A percentile compares a stretch with the other conserved stretches of the same genome.
These are phyloP conservation scores for Drosophila pachea DNA, from an alignment of 1,140 invertebrate species.

Conservation along the genomic window DNA sequence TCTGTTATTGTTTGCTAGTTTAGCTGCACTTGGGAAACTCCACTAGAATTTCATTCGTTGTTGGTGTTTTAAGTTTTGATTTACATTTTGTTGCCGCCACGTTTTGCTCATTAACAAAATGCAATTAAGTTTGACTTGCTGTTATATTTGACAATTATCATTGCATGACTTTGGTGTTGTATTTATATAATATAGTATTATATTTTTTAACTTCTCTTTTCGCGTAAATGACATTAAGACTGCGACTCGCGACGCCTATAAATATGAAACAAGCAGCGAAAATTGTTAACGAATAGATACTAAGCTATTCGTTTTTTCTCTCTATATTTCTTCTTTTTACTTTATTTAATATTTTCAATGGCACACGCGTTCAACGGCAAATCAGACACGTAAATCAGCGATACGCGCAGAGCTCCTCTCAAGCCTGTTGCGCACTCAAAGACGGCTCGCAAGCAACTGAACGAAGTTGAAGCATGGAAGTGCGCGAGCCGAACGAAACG, in stretches of 20 bases:
- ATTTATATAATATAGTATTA: constrained; percentile 10
- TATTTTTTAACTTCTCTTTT: constrained; percentile 11
- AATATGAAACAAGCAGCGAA: constrained; percentile 31
- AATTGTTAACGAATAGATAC: constrained; percentile 1
- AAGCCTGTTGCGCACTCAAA: constrained; percentile 66
- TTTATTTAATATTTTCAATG: constrained; percentile 7
- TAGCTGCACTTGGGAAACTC: constrained; percentile 32
- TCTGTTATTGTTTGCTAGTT: constrained; percentile 8
- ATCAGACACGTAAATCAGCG: constrained; percentile 34
- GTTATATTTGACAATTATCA: constrained; percentile 53
- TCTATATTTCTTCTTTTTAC: background rate
- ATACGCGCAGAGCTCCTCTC: constrained; percentile 43
- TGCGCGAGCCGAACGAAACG: constrained; percentile 23
- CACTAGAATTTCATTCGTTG: constrained; percentile 35
- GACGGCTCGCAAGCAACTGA: constrained; percentile 67
- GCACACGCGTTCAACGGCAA: constrained; percentile 23
- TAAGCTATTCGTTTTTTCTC: background rate
- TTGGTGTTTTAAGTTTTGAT: constrained; percentile 35
- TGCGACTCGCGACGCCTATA: constrained; percentile 33
- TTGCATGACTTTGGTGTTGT: constrained; percentile 58
- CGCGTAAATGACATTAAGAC: constrained; percentile 40
- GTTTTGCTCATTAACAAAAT: constrained; percentile 62
- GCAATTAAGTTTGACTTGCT: constrained; percentile 41
- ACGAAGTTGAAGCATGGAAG: constrained; percentile 35
- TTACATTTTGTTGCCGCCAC: constrained; percentile 74